These are phyloP conservation scores for Phylloscopus collybita DNA, from an alignment of 2,797 vertebrate species.

Conservation along the genomic window DNA sequence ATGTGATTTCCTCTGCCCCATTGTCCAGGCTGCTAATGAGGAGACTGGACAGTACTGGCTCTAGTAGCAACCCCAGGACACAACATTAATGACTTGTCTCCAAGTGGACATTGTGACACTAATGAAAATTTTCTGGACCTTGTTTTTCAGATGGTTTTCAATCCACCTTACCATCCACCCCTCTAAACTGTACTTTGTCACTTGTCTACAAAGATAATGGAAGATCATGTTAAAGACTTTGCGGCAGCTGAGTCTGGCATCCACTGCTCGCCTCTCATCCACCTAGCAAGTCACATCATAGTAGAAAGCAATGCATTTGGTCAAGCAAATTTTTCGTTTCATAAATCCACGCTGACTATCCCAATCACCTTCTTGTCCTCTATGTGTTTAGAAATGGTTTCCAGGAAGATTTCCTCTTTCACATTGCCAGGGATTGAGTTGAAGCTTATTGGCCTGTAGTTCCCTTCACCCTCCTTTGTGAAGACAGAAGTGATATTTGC, in stretches of 20 bases:
- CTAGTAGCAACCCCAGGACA: neutral
- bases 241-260: neutral
- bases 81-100: accelerated
- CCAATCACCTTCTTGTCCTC: neutral
- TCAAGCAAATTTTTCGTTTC: neutral
- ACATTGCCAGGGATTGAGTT: neutral
- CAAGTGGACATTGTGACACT: neutral
- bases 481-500: neutral
- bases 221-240: neutral
- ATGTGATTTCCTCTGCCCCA: neutral
- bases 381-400: neutral
- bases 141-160: neutral
- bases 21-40: neutral
- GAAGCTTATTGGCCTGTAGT: neutral
- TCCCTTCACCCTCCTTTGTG: neutral
- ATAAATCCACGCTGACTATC: neutral
- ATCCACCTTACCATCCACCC: neutral
- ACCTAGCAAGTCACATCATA: neutral
- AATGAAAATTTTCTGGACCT: neutral
- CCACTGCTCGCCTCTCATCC: neutral
- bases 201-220: neutral
- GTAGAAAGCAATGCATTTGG: neutral
- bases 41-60: neutral
- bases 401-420: neutral
- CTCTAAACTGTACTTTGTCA: neutral